These are phyloP conservation scores for Platycheirus rosarum DNA, from an alignment of 2,888 invertebrate genomes.

Conservation along the genomic window DNA sequence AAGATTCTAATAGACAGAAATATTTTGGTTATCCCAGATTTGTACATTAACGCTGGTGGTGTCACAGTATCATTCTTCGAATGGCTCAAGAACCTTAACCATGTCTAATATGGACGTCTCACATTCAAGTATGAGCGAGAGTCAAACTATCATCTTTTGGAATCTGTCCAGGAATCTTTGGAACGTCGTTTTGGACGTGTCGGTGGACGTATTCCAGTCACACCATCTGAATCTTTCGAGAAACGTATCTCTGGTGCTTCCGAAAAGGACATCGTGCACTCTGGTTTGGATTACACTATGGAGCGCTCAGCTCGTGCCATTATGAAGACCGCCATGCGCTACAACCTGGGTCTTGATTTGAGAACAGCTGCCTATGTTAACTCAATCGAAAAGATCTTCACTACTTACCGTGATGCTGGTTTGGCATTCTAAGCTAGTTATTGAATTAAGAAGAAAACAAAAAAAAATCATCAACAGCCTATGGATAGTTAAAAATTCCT, in stretches of 20 bases:
- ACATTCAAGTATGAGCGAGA: conserved; percentile 94
- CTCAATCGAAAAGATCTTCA: conserved; percentile 98
- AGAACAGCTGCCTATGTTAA: conserved; percentile 98
- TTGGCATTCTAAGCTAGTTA: conserved; percentile 89
- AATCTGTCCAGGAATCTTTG: conserved; percentile 98
- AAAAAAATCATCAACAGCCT: no score
- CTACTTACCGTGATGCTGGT: conserved; percentile 97
- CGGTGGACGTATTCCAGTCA: conserved; percentile 95
- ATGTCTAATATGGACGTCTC: conserved; percentile 93
- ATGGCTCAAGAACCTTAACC: conserved; percentile 94
- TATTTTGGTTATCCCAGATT: conserved; percentile 91
- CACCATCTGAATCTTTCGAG: conserved; percentile 87
- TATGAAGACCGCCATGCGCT: conserved; percentile 86
- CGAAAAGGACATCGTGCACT: conserved; percentile 93
- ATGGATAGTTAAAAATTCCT: no score
- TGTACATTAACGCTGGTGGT: conserved; percentile 91
- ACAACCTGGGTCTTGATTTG: conserved; percentile 90
- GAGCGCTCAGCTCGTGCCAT: conserved; percentile 87
- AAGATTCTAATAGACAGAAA: conserved; percentile 88
- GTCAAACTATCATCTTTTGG: conserved; percentile 91
- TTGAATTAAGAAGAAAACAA: conserved; percentile 3
- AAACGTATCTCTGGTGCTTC: conserved; percentile 89
- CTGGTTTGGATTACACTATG: conserved; percentile 93
- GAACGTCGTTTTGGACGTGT: conserved; percentile 96
- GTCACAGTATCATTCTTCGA: conserved; percentile 97